Percentiles rank a stretch among this genome's conserved stretches.
Conservation (phyloP, 2,113 vertebrate species). For the Cettia cetti region DNA sequence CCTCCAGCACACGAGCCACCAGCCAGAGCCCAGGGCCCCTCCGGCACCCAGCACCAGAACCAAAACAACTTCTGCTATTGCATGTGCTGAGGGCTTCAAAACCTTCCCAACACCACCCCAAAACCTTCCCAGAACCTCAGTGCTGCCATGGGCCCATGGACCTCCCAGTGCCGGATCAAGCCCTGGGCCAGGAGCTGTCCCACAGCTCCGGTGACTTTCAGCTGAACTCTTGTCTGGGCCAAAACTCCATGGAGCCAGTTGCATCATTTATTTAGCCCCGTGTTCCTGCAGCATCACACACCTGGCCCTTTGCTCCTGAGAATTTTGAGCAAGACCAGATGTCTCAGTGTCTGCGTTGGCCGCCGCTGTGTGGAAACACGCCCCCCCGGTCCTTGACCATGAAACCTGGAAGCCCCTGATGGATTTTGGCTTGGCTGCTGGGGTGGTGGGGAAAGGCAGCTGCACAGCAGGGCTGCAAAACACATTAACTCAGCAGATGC, state of each 20-base stretch:
- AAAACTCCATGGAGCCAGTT: not conserved
- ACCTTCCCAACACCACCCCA: not conserved
- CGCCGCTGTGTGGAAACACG: not conserved
- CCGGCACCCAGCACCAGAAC: fast-evolving
- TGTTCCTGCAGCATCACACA: not conserved
- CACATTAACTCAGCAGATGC: not conserved
- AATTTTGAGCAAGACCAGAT: constrained; percentile 41
- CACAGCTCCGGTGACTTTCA: not conserved
- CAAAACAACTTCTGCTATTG: not conserved
- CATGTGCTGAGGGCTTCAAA: not conserved
- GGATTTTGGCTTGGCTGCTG: not conserved
- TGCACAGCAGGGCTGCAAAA: not conserved
- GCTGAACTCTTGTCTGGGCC: not conserved
- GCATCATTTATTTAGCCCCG: not conserved
- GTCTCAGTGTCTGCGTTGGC: not conserved
- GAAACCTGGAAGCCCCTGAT: not conserved
- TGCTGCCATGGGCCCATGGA: fast-evolving
- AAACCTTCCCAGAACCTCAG: not conserved
- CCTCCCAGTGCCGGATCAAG: fast-evolving
- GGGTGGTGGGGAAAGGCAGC: not conserved
- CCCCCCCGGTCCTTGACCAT: not conserved
- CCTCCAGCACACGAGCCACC: fast-evolving
- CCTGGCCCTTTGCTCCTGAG: not conserved
- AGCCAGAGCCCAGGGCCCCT: fast-evolving
- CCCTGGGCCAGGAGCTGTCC: not conserved